Evolutionary conservation across 2,113 vertebrate genomes (phyloP), one percentile per base, ranked within the genome.

Genomic region (Eudyptes chrysolophus): DNA sequence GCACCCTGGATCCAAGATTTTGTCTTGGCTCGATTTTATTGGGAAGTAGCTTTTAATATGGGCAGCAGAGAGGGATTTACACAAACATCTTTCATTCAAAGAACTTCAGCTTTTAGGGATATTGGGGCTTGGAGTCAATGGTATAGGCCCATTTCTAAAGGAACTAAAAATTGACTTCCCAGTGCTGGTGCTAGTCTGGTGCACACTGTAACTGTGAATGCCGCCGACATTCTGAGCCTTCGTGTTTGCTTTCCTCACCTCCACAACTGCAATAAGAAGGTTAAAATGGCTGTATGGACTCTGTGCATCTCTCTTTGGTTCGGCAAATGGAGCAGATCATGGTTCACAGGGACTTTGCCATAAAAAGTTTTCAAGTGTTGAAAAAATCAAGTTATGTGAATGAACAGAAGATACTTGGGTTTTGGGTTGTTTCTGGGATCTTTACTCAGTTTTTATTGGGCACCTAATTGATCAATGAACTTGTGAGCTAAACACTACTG

Each of bases 141-240:
- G 10, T 34, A 10, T 40, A 32, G 38, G 40, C 24, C 29, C 52
- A 4, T 55, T 81, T 81, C 54, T 60, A 68, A 55, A 61, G 40
- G 69, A 75, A 32, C n/a, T 69, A 32, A 40, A 21, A 69, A 42
- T 3, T 30, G 46, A 30, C 9, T 55, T 54, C 30, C 34, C 20
- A 15, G 60, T 9, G 29, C 40, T 66, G 75, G 16, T 34, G 46
- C 30, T 18, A 5, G 61, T 38, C 76, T 40, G 62, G n/a, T 36
- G 25, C 27, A 16, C 12, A 11, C 40, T 55, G 40, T 54, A 61
- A 29, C 54, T 30, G 46, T 75, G 61, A 68, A n/a, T 13, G 62
- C 20, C 1, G 2, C 17, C 1, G 2, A 10, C 11, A 13, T 30
- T 32, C n/a, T 55, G n/a, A 49, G 38, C 30, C n/a, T 22, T 27